phyloP scores from a whole-genome alignment of 2,888 invertebrate genomes.

The Rhimphoctona megacephalus region DNA sequence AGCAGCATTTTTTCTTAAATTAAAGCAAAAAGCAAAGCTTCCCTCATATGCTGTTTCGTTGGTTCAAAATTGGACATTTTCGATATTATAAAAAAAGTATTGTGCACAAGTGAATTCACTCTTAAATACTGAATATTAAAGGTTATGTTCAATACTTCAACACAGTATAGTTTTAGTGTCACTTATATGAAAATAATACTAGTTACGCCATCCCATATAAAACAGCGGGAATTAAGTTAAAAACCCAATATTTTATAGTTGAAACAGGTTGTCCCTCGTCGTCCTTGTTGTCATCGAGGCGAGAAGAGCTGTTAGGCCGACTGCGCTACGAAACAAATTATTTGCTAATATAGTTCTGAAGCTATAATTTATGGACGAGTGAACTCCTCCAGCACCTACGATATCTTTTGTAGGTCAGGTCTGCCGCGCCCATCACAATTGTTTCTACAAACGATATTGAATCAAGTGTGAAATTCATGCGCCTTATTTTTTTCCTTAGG shows the following conservation, averaged over 20 bases:
- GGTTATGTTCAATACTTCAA: no score
- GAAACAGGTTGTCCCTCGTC: conserved; percentile 61
- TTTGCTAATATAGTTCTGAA: conserved; percentile 71
- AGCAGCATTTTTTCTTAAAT: no score
- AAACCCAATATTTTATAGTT: conserved; percentile 26
- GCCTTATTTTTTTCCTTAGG: neutral
- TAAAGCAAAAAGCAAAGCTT: no score
- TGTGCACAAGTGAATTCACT: no score
- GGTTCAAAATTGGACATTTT: no score
- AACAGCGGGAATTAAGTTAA: no score
- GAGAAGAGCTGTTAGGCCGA: conserved; percentile 45
- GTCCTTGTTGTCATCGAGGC: conserved; percentile 40
- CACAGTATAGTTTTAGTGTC: no score
- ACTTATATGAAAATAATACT: no score
- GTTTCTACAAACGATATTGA: conserved; percentile 26
- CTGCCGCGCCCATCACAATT: conserved; percentile 65
- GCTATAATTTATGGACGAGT: conserved; percentile 74
- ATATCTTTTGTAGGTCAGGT: conserved; percentile 72
- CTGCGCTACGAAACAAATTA: conserved; percentile 72
- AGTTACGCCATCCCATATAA: no score
- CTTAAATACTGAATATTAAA: no score
- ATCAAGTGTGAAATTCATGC: neutral
- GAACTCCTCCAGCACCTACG: conserved; percentile 65
- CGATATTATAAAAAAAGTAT: no score
- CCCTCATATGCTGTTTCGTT: no score